Evolutionary conservation across 2,113 vertebrate genomes (phyloP).

Genomic region (Talpa occidentalis): DNA sequence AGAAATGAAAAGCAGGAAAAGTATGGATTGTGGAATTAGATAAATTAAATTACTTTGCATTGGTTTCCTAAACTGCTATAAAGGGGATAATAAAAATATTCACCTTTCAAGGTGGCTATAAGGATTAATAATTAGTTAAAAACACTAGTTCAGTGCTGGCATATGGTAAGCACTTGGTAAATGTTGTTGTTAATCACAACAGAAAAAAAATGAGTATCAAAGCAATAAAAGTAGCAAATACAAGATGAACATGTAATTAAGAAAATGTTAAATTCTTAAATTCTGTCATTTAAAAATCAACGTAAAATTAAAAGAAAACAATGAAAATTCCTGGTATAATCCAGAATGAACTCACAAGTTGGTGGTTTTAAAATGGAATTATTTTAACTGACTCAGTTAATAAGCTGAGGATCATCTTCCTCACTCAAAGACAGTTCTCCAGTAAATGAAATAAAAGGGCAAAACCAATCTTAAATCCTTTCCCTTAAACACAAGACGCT

Average conservation of each 20-base stretch:
- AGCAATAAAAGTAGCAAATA: neutral
- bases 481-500: neutral
- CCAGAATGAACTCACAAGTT: constrained; percentile 22
- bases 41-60: neutral
- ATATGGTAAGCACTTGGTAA: neutral
- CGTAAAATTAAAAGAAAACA: constrained; percentile 26
- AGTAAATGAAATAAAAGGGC: constrained; percentile 23
- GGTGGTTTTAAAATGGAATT: neutral
- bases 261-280: constrained; percentile 38
- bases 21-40: neutral
- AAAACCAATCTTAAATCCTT: neutral
- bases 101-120: neutral
- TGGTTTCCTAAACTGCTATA: neutral
- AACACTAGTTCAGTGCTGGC: neutral
- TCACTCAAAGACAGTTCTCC: neutral
- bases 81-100: constrained; percentile 11
- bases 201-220: constrained; percentile 20
- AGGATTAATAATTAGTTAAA: neutral
- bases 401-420: neutral
- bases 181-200: neutral
- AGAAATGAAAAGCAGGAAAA: constrained; percentile 15
- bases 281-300: constrained; percentile 35
- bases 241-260: neutral
- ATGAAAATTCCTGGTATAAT: constrained; percentile 33
- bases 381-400: neutral